These are phyloP conservation scores for Deroplatys truncata DNA, from an alignment of 2,888 invertebrate genomes.

Conservation along the genomic window DNA sequence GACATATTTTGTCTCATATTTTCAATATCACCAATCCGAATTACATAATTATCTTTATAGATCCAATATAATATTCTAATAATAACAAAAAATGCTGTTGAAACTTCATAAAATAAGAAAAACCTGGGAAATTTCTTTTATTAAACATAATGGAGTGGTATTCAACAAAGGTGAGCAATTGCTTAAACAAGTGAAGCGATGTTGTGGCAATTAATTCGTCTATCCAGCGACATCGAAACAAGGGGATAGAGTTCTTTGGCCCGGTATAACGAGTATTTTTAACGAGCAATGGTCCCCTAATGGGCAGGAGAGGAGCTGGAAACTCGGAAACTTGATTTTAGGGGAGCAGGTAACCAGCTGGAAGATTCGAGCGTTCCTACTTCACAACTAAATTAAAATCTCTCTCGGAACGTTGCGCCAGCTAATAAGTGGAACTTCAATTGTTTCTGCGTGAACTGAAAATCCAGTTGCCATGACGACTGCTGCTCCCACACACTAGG, in stretches of 20 bases:
- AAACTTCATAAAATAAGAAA: too few relatives aligned
- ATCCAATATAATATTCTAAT: too few relatives aligned
- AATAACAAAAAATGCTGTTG: too few relatives aligned
- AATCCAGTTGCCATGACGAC: background rate
- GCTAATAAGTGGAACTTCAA: background rate
- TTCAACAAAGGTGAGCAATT: background rate
- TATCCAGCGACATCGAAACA: background rate
- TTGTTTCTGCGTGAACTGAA: background rate
- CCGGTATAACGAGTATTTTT: background rate
- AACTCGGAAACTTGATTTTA: background rate
- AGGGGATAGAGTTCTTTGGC: background rate
- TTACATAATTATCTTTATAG: too few relatives aligned
- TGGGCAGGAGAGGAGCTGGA: background rate
- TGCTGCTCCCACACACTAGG: background rate
- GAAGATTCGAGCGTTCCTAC: background rate
- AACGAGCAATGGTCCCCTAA: background rate
- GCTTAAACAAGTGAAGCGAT: background rate
- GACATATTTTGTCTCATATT: too few relatives aligned
- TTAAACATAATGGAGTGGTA: too few relatives aligned
- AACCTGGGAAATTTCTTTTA: too few relatives aligned
- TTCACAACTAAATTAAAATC: background rate
- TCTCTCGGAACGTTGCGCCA: background rate
- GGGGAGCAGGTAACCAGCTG: background rate
- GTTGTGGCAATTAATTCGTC: background rate
- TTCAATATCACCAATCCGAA: too few relatives aligned